A percentile compares a stretch with the other conserved stretches of the same genome.
These are phyloP conservation scores for Megaceryle torquata DNA, from an alignment of 2,113 vertebrate genomes.

Conservation along the genomic window DNA sequence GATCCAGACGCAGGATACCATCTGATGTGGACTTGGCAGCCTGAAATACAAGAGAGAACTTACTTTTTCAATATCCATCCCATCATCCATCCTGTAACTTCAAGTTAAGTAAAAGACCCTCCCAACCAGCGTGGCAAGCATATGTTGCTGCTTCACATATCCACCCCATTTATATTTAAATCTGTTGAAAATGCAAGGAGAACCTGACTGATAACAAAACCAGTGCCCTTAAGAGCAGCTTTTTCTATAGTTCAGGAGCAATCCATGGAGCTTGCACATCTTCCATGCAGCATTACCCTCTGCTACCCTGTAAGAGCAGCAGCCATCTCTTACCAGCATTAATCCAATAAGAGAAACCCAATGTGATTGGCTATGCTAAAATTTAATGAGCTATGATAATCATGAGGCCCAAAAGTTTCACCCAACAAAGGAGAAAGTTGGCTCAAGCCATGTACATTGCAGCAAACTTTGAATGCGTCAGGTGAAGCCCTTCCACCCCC, in stretches of 20 bases:
- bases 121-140: not conserved
- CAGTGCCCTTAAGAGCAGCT: not conserved
- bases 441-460: not conserved
- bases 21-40: conserved; percentile 83
- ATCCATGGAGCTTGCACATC: not conserved
- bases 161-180: not conserved
- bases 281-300: not conserved
- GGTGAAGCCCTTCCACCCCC: not conserved
- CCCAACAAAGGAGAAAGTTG: not conserved
- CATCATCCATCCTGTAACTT: not conserved
- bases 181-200: not conserved
- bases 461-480: not conserved
- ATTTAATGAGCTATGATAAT: not conserved
- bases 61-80: not conserved
- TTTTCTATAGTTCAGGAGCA: not conserved
- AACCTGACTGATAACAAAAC: not conserved
- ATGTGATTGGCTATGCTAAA: not conserved
- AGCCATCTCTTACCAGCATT: not conserved
- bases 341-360: not conserved
- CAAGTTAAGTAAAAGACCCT: not conserved
- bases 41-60: conserved; percentile 61
- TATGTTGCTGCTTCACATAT: not conserved
- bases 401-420: not conserved
- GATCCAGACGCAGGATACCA: conserved; percentile 85
- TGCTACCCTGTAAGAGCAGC: not conserved